Conservation (phyloP, 2,797 vertebrate species). For the Danio choprae region DNA sequence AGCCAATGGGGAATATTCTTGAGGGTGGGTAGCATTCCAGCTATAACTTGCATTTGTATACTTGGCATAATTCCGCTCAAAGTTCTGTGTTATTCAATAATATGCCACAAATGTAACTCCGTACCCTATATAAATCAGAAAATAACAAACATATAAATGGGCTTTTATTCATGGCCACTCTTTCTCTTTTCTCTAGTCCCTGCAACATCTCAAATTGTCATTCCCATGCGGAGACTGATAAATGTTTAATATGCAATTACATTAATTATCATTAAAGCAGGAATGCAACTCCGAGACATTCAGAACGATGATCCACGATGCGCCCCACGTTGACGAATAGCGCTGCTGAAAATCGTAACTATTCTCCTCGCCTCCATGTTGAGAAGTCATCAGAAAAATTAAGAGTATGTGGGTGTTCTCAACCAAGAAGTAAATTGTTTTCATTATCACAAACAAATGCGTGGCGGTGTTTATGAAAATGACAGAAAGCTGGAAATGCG, state of each 20-base stretch:
- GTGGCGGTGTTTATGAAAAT: slow-evolving; percentile 29
- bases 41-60: not conserved
- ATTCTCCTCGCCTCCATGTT: not conserved
- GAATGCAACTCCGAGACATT: slow-evolving; percentile 54
- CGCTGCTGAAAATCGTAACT: slow-evolving; percentile 32
- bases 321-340: slow-evolving; percentile 41
- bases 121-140: slow-evolving; percentile 28
- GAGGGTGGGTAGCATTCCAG: too few relatives aligned
- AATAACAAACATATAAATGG: slow-evolving; percentile 53
- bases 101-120: slow-evolving; percentile 14
- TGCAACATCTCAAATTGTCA: slow-evolving; percentile 53
- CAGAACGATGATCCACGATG: slow-evolving; percentile 52
- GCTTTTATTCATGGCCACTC: slow-evolving; percentile 47
- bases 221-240: slow-evolving; percentile 59
- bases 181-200: slow-evolving; percentile 37
- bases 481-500: slow-evolving; percentile 37
- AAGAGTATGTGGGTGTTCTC: slow-evolving; percentile 27
- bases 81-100: not conserved
- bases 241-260: slow-evolving; percentile 66
- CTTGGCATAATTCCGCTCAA: not conserved
- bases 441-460: slow-evolving; percentile 41
- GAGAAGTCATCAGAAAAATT: slow-evolving; percentile 39
- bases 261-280: slow-evolving; percentile 65
- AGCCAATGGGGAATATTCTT: too few relatives aligned
- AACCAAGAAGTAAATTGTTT: slow-evolving; percentile 28